Base-by-base conservation (phyloP, 2,797 vertebrate species). In the Tenualosa ilisha region DNA sequence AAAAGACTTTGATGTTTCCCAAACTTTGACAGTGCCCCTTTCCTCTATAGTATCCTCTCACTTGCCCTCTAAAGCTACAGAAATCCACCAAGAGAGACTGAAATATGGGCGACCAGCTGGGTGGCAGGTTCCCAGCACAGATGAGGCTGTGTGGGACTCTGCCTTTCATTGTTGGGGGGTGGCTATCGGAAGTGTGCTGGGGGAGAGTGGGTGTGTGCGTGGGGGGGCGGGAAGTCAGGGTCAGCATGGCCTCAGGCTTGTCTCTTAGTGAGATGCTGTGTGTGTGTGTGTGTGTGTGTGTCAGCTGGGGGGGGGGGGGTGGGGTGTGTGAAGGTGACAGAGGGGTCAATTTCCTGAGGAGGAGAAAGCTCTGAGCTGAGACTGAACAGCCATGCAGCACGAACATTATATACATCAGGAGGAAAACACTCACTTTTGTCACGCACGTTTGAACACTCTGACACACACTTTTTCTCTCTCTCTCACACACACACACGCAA, bases 311-410 rank as follows among this genome's bases (percentile, higher is more conserved):
- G 12, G 13, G 31, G 65, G 65, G 65, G 65, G 3, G 65, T 3
- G 65, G 65, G 65, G 65, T 0, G 65, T 3, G 31, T 75, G 37
- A 31, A 40, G 68, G 68, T 75, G 68, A 75, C 3, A 20, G 68
- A 40, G 68, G 68, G 17, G 68, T 75, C 68, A 75, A 75, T 31
- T 75, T 75, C 68, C 31, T 75, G 31, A 17, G 31, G 63, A 31
- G 31, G 68, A 79, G 31, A 26, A 40, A 72, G 5, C 65, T 4
- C 12, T 65, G n/a, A 65, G n/a, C 61, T 3, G 24, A 7, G 13
- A 17, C 65, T 3, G 65, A 72, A 37, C 11, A 12, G 37, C 65
- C 13, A 37, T 65, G 24, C 13, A 17, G 65, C 65, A 37, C 3
- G 26, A 26, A 68, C 12, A 5, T 68, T 31, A 68, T 31, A 15